Evolutionary conservation across 1,140 invertebrate species (phyloP).

Genomic region (Penaeus indicus): DNA sequence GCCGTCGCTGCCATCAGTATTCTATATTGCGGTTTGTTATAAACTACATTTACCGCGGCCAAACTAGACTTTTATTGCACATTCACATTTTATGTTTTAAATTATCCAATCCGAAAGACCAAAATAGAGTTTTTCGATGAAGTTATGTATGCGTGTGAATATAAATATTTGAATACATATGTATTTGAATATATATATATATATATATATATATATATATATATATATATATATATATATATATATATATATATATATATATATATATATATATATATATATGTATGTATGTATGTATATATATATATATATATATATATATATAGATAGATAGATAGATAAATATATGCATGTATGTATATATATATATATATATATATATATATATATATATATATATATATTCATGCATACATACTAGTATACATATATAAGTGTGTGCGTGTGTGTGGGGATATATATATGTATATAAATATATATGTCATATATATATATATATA

Average conservation of each 20-base stretch:
- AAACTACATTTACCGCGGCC: no score
- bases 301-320: neutral
- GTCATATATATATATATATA: constrained; percentile 9
- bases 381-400: constrained; percentile 4
- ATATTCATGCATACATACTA: neutral
- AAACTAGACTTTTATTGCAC: no score
- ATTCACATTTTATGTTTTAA: no score
- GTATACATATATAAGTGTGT: neutral
- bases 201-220: constrained; percentile 27
- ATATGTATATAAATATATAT: neutral
- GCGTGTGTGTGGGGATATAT: neutral
- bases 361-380: constrained; percentile 1
- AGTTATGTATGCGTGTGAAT: neutral
- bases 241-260: constrained; percentile 33
- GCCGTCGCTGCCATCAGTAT: no score
- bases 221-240: constrained; percentile 29
- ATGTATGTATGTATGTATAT: constrained; percentile 2
- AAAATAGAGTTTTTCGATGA: no score
- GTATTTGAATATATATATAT: neutral
- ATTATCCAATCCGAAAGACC: no score
- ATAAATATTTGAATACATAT: neutral
- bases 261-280: neutral
- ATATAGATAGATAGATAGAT: neutral
- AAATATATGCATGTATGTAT: constrained; percentile 4
- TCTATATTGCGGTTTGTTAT: no score